A percentile compares a stretch with the other conserved stretches of the same genome.
phyloP scores from a whole-genome alignment of 2,113 vertebrate genomes.

The Galeopterus variegatus region DNA sequence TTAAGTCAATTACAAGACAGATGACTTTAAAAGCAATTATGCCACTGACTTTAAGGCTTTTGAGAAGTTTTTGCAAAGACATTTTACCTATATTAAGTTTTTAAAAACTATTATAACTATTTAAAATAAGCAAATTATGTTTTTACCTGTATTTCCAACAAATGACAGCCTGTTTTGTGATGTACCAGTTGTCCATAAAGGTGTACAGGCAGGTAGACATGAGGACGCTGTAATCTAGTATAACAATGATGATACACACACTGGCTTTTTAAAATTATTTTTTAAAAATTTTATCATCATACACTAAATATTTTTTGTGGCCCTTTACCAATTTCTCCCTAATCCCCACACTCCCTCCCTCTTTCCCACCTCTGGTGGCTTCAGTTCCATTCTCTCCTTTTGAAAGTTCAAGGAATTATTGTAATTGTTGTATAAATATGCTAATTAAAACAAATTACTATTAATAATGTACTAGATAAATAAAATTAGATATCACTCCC shows the following conservation, averaged over 20 bases:
- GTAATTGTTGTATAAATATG: not conserved
- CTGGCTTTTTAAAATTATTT: not conserved
- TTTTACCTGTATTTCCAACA: slow-evolving; percentile 96
- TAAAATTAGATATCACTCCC: slow-evolving; percentile 50
- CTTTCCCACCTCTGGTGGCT: no score
- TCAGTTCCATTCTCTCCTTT: no score
- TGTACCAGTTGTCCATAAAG: slow-evolving; percentile 98
- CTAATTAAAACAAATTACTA: slow-evolving; percentile 56
- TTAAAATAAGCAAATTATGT: slow-evolving; percentile 59
- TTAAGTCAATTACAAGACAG: not conserved
- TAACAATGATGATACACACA: slow-evolving; percentile 71
- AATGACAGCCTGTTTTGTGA: slow-evolving; percentile 98
- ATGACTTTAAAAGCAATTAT: slow-evolving; percentile 18
- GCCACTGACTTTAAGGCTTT: not conserved
- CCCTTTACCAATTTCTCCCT: no score
- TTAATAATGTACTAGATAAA: slow-evolving; percentile 45
- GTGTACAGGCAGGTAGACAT: slow-evolving; percentile 98
- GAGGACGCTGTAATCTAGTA: slow-evolving; percentile 96
- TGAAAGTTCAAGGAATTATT: no score
- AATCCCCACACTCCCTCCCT: no score
- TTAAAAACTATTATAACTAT: not conserved
- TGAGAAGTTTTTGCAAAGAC: slow-evolving; percentile 6
- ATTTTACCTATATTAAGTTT: slow-evolving; percentile 37
- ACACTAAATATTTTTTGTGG: no score
- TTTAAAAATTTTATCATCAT: no score